Conservation (phyloP, 2,888 invertebrate species). For the Strigamia transsilvanica region DNA sequence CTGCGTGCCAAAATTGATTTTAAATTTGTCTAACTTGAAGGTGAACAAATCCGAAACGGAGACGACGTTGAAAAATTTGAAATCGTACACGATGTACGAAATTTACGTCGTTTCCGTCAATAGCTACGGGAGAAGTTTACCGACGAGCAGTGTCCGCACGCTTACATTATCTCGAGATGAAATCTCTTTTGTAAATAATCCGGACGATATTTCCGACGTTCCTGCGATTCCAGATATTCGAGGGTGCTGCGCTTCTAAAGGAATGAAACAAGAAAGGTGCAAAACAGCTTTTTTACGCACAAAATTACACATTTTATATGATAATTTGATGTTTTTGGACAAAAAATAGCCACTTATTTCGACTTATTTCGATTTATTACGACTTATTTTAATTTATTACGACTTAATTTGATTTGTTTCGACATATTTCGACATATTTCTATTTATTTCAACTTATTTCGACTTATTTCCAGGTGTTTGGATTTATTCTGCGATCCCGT, state of each 20-base stretch:
- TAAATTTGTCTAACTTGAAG: too few relatives aligned
- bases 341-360: too few relatives aligned
- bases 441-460: too few relatives aligned
- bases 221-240: constrained; percentile 79
- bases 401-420: too few relatives aligned
- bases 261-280: constrained; percentile 61
- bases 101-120: constrained; percentile 77
- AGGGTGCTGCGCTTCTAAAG: constrained; percentile 76
- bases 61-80: constrained; percentile 72
- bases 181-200: constrained; percentile 63
- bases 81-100: constrained; percentile 85
- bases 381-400: too few relatives aligned
- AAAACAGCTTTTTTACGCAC: constrained; percentile 11
- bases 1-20: too few relatives aligned
- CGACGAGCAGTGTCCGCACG: constrained; percentile 76
- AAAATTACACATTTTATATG: too few relatives aligned
- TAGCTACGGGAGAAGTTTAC: constrained; percentile 78
- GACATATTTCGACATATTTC: too few relatives aligned
- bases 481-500: constrained; percentile 82
- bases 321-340: too few relatives aligned
- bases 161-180: constrained; percentile 70
- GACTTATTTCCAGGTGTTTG: constrained; percentile 70
- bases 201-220: constrained; percentile 66
- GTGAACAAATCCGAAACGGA: constrained; percentile 59
- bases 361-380: too few relatives aligned